Percentiles rank a stretch among this genome's conserved stretches.
phyloP scores from a whole-genome alignment of 2,888 invertebrate species.

The Ochropleura leucogaster region DNA sequence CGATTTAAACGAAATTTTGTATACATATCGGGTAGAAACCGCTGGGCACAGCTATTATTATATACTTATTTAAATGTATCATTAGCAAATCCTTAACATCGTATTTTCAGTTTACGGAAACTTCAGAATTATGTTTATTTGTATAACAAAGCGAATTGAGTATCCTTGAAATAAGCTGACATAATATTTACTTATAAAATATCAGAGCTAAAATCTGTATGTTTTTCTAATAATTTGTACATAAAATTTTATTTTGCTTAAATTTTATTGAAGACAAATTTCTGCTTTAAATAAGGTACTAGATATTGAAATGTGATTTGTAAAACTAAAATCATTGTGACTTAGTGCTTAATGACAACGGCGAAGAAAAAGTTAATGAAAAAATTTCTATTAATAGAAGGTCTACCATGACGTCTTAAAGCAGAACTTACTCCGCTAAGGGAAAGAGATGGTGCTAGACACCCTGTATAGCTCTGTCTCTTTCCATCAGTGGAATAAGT shows the following conservation, averaged over 20 bases:
- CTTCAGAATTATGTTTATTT: constrained; percentile 15
- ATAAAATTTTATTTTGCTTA: constrained; percentile 19
- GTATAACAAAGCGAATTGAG: constrained; percentile 10
- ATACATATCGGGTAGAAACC: too few species aligned
- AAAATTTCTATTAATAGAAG: too few species aligned
- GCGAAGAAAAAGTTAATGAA: too few species aligned
- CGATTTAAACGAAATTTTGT: too few species aligned
- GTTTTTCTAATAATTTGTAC: constrained; percentile 10
- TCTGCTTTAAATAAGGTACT: background rate
- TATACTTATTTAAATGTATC: constrained; percentile 9
- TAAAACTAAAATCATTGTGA: background rate
- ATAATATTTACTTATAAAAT: constrained; percentile 30
- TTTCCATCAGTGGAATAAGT: too few species aligned
- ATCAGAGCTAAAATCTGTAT: constrained; percentile 11
- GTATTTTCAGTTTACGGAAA: constrained; percentile 28
- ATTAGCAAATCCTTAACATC: background rate
- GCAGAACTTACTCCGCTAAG: too few species aligned
- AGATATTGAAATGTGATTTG: background rate
- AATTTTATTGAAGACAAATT: background rate
- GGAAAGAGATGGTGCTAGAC: too few species aligned
- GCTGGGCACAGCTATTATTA: too few species aligned
- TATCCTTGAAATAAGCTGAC: constrained; percentile 24
- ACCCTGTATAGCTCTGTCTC: too few species aligned
- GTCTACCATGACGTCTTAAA: too few species aligned
- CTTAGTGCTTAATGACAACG: too few species aligned